Conservation (phyloP, 2,888 invertebrate species). For the Anoncus sp. region DNA sequence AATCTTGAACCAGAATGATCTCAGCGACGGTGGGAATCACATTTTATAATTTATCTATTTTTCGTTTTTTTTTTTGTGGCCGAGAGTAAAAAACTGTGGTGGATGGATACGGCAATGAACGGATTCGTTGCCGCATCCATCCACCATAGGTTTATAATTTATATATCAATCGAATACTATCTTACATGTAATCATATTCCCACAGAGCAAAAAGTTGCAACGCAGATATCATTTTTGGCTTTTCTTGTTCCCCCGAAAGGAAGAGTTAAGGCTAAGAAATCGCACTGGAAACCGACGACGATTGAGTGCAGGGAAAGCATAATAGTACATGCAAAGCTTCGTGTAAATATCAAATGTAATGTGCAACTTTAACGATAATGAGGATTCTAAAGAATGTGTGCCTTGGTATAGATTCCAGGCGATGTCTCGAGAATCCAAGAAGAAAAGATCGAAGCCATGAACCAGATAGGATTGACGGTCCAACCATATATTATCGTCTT, state of each 20-base stretch:
- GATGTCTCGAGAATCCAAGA: not conserved
- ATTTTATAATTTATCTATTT: too few species aligned
- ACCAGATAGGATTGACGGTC: slow-evolving; percentile 1
- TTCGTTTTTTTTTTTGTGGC: too few species aligned
- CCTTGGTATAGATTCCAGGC: slow-evolving; percentile 12
- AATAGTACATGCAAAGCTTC: slow-evolving; percentile 45
- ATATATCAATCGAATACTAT: too few species aligned
- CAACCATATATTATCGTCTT: slow-evolving; percentile 39
- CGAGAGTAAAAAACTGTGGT: too few species aligned
- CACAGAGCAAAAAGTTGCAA: slow-evolving; percentile 32
- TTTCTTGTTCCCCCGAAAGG: slow-evolving; percentile 43
- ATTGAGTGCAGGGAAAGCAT: slow-evolving; percentile 44
- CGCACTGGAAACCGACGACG: slow-evolving; percentile 48
- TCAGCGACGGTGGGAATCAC: too few species aligned
- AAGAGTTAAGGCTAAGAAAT: slow-evolving; percentile 39
- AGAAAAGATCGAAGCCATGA: slow-evolving; percentile 11
- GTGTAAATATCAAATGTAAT: slow-evolving; percentile 9
- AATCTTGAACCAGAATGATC: too few species aligned
- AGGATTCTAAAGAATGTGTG: not conserved
- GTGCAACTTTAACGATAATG: not conserved
- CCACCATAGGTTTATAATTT: too few species aligned
- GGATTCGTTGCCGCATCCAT: too few species aligned
- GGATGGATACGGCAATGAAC: too few species aligned
- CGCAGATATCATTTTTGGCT: slow-evolving; percentile 26
- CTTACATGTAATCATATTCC: not conserved